Base-by-base conservation (phyloP, 2,888 invertebrate species). In the Sipunculus nudus region DNA sequence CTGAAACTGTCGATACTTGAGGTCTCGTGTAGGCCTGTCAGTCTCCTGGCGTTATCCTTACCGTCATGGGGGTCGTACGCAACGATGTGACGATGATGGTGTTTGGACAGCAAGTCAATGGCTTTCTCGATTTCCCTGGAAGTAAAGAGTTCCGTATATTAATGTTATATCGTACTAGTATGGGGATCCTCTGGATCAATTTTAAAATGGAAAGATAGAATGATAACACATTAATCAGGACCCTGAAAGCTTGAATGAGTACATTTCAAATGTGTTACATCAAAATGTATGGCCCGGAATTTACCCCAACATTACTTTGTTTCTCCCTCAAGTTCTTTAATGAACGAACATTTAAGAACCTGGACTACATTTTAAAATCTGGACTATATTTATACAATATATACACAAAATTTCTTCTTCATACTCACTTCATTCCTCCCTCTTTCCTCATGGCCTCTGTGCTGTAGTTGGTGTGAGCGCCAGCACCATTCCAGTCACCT, bases 1-100 rank as follows among this genome's bases (percentile, higher is more conserved):
- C 94, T 94, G 84, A 97, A 97, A 83, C 96, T 93, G 81, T 93
- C 91, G 83, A 97, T 96, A 92, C 92, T 92, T 78, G 95, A 94
- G 5, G 96, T 97, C 85, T 97, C 96, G 81, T 94, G 94, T 72
- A 88, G 89, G 61, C 96, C 96, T 5, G 72, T 96, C 64, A 97
- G 87, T 70, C 97, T 89, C 68, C 96, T 89, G 82, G 93, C 94
- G 85, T 97, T 97, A 87, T 97, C 97, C 83, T 91, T 91, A 60
- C 96, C 96, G 77, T 92, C 91, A 70, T 92, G 90, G 25, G 95
- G 96, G 85, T 96, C 96, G 84, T 97, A 96, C 72, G 93, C 94
- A 78, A 91, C 90, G 84, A 97, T 96, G 84, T 97, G 97, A 72
- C 92, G 89, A 77, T 90, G 88, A 83, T 97, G 97, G 70, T 92